These are phyloP conservation scores for Anas georgica DNA, from an alignment of 2,797 vertebrate genomes.

Conservation along the genomic window DNA sequence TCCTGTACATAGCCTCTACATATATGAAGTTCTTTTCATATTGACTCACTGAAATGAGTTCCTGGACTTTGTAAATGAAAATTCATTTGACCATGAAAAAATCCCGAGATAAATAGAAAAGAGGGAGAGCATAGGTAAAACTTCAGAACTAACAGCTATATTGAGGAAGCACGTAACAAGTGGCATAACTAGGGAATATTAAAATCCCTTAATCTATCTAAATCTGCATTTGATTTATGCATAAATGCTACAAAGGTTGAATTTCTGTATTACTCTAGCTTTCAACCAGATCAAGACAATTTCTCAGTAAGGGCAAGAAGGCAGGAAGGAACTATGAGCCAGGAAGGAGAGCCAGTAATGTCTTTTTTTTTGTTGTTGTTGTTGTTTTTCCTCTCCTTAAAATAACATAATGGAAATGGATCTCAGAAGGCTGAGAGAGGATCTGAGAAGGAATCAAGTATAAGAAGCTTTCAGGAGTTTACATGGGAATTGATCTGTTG, in stretches of 20 bases:
- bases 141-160: background rate
- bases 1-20: background rate
- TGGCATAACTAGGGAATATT: background rate
- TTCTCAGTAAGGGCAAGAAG: background rate
- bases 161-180: background rate
- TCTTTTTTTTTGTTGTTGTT: background rate
- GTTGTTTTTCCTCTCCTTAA: background rate
- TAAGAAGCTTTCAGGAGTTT: constrained; percentile 25
- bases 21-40: background rate
- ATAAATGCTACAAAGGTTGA: background rate
- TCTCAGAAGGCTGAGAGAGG: background rate
- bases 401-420: constrained; percentile 24
- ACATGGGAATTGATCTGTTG: background rate
- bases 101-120: background rate
- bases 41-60: background rate
- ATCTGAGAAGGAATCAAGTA: background rate
- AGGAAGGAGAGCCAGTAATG: constrained; percentile 17
- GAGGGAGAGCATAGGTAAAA: background rate
- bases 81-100: background rate
- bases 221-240: background rate
- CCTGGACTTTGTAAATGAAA: background rate
- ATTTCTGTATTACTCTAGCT: background rate
- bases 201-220: background rate
- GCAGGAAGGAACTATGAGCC: constrained; percentile 16
- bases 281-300: background rate